Base-by-base conservation (phyloP, 2,888 invertebrate genomes). In the Ophion ventricosus region DNA sequence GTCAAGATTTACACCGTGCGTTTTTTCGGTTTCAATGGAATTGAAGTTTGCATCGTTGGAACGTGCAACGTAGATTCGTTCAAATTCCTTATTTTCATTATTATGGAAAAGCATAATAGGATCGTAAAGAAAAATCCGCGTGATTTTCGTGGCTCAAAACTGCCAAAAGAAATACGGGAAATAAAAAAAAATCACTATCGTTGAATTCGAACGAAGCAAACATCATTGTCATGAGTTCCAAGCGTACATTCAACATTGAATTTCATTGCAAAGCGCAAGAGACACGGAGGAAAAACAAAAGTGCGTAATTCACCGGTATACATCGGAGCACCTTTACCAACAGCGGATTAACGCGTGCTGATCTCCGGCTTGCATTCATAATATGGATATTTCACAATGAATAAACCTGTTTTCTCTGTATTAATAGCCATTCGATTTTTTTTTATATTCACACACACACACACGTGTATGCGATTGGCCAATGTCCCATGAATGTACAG, bases 351-450 rank as follows among this genome's bases (percentile, higher is more conserved):
- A n/a, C 69, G 29, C 69, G 20, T 70, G 54, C n/a, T 56, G 26
- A 26, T 56, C 56, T 4, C 4, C 11, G 11, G 11, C 54, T 20
- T 1, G 26, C 56, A 54, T 29, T 70, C 29, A 56, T 25, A 26
- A 70, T 56, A 70, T 56, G 26, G 54, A 56, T 54, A 70, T 26
- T 20, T 56, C 54, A 56, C 29, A 70, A 70, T 20, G 26, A 70
- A 67, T 35, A 43, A 67, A 23, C 49, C 67, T 49, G 49, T 67
- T 49, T 67, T 67, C 14, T 67, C 26, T 67, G n/a, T 67, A 49
- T 26, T 17, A 67, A 67, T 67, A 49, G 43, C 49, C 25, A 7
- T 20, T 57, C 2, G 29, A 26, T 14, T 23, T 3, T 14, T 23
- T 3, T 57, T 56, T 2, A 56, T 57, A 14, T 56, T 20, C 35